Base-by-base conservation (phyloP, 2,113 vertebrate genomes). In the Istiophorus platypterus region DNA sequence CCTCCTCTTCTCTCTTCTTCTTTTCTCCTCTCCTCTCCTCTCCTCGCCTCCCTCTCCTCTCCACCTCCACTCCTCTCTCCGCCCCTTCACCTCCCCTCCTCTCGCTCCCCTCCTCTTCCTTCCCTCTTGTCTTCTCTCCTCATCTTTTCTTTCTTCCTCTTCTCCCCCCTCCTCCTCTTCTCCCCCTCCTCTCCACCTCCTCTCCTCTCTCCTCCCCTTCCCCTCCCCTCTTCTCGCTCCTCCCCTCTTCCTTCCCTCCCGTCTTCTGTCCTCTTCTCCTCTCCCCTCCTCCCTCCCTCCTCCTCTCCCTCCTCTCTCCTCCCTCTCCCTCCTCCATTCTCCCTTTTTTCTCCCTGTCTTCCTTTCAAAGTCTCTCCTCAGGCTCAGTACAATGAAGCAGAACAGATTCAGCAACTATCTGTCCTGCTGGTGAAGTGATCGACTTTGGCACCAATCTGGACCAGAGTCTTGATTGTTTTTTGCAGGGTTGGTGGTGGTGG, bases 341-440 rank as follows among this genome's bases (percentile, higher is more conserved):
- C 74, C 27, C 42, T 45, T 51, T 15, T 18, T 39, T 51, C 26
- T 2, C 81, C 70, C 62, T 47, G 71, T 78, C 82, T 78, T 63
- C 67, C 67, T 54, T 41, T 82, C 45, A 15, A 49, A n/a, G 45
- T 17, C 63, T 56, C 73, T 86, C 84, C 84, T 82, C 73, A 7
- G 80, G 80, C 70, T 81, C 62, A 10, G 20, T 52, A 7, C 86
- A 81, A 82, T 82, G 70, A 80, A 86, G 78, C 34, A 81, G 47
- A 86, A 68, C 59, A 67, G 59, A 81, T 81, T 70, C 47, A 18
- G 57, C 15, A 10, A 59, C 82, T 45, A 31, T 71, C 61, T 47
- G 76, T 82, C 64, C 61, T 29, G 67, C 14, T 6, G 34, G 17
- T 81, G 71, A 80, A 69, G 58, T 84, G 87, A 86, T 85, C 73